These are phyloP conservation scores for Panurus biarmicus DNA, from an alignment of 2,113 vertebrate species.

Conservation along the genomic window DNA sequence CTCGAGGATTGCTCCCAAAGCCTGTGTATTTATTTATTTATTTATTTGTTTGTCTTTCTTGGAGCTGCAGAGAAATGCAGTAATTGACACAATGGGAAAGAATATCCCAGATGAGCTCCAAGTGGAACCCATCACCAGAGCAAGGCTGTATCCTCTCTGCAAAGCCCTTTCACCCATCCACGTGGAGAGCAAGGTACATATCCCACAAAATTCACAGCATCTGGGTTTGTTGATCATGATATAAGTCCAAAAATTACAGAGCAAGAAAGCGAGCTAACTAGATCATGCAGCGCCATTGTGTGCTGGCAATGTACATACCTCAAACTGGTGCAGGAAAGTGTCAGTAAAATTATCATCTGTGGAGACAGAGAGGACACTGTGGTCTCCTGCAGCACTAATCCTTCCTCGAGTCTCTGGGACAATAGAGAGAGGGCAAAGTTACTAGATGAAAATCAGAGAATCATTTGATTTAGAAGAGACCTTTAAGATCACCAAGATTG, in stretches of 20 bases:
- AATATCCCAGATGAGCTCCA: background rate
- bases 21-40: background rate
- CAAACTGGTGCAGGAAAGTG: background rate
- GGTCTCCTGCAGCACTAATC: background rate
- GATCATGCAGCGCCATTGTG: background rate
- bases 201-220: background rate
- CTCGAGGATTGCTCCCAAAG: background rate
- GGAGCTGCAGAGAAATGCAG: background rate
- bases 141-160: background rate
- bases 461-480: background rate
- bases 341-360: background rate
- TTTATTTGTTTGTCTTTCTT: background rate
- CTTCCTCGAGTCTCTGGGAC: background rate
- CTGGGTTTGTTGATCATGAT: background rate
- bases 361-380: background rate
- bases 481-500: background rate
- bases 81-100: background rate
- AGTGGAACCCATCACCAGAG: background rate
- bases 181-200: background rate
- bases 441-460: background rate
- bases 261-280: background rate
- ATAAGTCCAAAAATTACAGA: background rate
- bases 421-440: background rate
- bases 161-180: background rate
- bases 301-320: background rate